Base-by-base conservation (phyloP, 2,888 invertebrate species). In the Bruchidius siliquastri region DNA sequence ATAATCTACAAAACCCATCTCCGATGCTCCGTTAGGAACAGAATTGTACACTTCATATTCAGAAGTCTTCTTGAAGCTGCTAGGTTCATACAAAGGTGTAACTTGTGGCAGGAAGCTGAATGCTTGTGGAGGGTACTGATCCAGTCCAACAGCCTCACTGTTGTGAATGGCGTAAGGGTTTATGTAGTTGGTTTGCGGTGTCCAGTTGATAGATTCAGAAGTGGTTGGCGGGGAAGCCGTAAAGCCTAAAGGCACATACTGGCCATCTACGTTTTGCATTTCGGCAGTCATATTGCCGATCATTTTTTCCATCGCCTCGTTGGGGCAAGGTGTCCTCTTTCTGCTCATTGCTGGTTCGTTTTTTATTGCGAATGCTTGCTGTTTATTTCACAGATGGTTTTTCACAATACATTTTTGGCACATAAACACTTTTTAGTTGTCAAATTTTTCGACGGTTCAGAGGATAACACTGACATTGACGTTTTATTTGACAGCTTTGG, bases 241-340 rank as follows among this genome's bases (percentile, higher is more conserved):
- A 77, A 88, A 88, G 2, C 88, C 89, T 75, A 90, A 86, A 74
- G 89, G 89, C 68, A 88, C 87, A 80, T 89, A 90, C 79, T 89
- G 90, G 22, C 89, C 89, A 74, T 89, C 88, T n/a, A 87, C 85
- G 82, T 86, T 89, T 79, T 89, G 89, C 76, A 88, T 86, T 82
- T 90, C 90, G 20, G 90, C 88, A 66, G 90, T 89, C 88, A 90
- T 89, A 78, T 90, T 89, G 79, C 89, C 89, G 74, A 90, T 89
- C 75, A 90, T 89, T 82, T 90, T 89, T 79, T 90, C 90, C 79
- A 90, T 85, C 22, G 86, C 84, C 74, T 83, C 85, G 75, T 83
- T 84, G 70, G 83, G 78, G 75, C 82, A 78, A 68, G 82, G 81
- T 75, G 83, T 79, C 22, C 82, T 82, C 74, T 82, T 81, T 49